phyloP scores from a whole-genome alignment of 2,797 vertebrate genomes.

The Nothura maculosa region DNA sequence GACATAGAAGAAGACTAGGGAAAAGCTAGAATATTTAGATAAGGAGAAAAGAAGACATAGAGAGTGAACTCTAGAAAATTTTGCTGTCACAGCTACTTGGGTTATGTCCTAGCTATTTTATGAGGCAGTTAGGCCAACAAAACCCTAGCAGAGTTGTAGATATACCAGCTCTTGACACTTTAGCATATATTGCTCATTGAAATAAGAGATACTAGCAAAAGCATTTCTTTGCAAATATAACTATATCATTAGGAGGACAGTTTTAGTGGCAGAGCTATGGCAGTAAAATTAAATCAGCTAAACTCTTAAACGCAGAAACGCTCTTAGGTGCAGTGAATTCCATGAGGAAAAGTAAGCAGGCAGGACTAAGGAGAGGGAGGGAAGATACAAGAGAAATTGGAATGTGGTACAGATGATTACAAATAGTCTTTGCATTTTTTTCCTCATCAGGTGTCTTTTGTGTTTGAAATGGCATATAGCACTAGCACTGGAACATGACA shows the following conservation, averaged over 20 bases:
- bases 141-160: neutral
- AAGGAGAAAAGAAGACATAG: neutral
- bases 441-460: neutral
- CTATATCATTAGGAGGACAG: neutral
- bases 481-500: neutral
- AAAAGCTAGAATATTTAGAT: neutral
- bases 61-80: neutral
- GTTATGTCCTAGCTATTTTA: neutral
- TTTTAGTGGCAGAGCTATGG: conserved; percentile 2
- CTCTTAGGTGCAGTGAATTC: neutral
- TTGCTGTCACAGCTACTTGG: conserved; percentile 1
- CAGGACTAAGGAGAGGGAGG: neutral
- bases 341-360: neutral
- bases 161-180: neutral
- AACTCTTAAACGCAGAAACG: neutral
- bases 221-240: neutral
- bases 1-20: neutral
- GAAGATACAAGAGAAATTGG: neutral
- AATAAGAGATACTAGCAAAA: conserved; percentile 15
- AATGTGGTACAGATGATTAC: neutral
- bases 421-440: neutral
- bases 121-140: neutral
- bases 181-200: conserved; percentile 26
- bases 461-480: neutral
- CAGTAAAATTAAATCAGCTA: conserved; percentile 42